phyloP scores from a whole-genome alignment of 2,888 invertebrate genomes.

The Athrips mouffetella region DNA sequence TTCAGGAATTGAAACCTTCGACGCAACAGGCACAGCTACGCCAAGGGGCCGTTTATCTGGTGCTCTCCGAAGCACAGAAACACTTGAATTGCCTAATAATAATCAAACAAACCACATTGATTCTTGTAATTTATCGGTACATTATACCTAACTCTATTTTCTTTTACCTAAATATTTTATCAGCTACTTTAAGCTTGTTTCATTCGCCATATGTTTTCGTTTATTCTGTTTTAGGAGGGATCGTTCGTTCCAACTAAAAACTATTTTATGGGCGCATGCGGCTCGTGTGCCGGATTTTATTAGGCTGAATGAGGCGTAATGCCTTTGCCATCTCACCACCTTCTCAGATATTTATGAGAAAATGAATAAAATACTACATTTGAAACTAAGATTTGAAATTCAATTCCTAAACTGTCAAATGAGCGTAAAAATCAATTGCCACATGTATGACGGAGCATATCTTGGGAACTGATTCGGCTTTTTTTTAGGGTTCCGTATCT shows the following conservation, averaged over 20 bases:
- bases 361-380: neutral
- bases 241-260: constrained; percentile 15
- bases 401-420: too few species aligned
- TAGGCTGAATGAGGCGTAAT: neutral
- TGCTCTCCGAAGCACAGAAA: too few species aligned
- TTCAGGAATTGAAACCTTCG: too few species aligned
- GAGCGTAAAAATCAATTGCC: too few species aligned
- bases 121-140: too few species aligned
- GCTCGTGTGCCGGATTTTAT: neutral
- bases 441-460: neutral
- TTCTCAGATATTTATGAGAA: too few species aligned
- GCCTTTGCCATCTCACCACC: neutral
- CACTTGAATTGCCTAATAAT: too few species aligned
- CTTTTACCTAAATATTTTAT: too few species aligned
- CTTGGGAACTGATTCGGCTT: neutral
- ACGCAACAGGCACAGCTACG: too few species aligned
- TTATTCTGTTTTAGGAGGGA: neutral
- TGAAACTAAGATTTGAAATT: neutral
- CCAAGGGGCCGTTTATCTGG: too few species aligned
- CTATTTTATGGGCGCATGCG: constrained; percentile 10
- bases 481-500: neutral
- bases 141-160: too few species aligned
- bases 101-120: too few species aligned
- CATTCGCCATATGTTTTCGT: neutral
- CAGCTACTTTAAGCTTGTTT: neutral